Evolutionary conservation across 2,113 vertebrate species (phyloP).

Genomic region (Forbesichthys agassizii): DNA sequence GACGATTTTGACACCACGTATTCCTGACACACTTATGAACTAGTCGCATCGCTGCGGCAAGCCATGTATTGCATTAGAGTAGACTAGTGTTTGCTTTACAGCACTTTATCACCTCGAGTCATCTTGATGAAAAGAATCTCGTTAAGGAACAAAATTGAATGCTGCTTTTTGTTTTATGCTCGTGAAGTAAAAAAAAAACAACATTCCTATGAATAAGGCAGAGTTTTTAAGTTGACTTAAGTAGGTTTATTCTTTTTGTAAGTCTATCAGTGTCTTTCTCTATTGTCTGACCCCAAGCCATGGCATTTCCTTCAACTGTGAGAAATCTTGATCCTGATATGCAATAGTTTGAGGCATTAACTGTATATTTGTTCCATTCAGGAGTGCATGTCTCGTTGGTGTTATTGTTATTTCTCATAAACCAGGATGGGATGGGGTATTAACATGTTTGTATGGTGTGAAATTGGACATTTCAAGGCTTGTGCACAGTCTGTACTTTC

Average conservation of each 20-base stretch:
- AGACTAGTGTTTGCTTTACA: no score
- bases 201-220: neutral
- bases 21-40: no score
- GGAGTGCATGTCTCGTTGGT: neutral
- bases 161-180: neutral
- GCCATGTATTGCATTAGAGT: no score
- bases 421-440: slow-evolving; percentile 17
- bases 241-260: slow-evolving; percentile 18
- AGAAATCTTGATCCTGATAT: neutral
- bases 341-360: no score
- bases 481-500: slow-evolving; percentile 17
- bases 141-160: neutral
- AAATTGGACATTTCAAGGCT: slow-evolving; percentile 40
- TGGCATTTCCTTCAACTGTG: neutral
- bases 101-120: no score
- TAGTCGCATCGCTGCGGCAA: no score
- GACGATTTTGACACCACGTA: no score
- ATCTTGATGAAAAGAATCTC: neutral
- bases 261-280: neutral
- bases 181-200: neutral
- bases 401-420: slow-evolving; percentile 4
- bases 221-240: slow-evolving; percentile 16
- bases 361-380: neutral
- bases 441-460: slow-evolving; percentile 22
- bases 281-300: slow-evolving; percentile 21